Evolutionary conservation across 1,140 invertebrate species (phyloP).

Genomic region (Drosophila kepulauana): DNA sequence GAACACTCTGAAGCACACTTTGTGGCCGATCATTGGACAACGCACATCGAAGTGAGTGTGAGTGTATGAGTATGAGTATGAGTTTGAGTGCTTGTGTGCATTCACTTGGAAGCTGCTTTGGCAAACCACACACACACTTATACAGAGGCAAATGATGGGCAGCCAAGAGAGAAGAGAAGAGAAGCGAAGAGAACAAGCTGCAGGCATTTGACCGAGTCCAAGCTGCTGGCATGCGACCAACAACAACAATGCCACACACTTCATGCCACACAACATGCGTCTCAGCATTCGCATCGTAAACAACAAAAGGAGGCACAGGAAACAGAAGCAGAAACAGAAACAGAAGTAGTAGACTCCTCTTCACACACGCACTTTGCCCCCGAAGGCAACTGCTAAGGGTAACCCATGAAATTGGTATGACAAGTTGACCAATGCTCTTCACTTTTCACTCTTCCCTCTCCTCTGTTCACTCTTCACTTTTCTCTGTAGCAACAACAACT

Average conservation of each 20-base stretch:
- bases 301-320: conserved; percentile 25
- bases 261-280: no score
- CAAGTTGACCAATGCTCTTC: conserved; percentile 65
- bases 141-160: neutral
- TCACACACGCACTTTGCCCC: conserved; percentile 4
- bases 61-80: conserved; percentile 8
- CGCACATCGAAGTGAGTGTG: no score
- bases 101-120: conserved; percentile 69
- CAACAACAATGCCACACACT: no score
- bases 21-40: conserved; percentile 61
- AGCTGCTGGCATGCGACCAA: no score
- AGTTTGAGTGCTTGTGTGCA: conserved; percentile 39
- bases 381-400: neutral
- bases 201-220: conserved; percentile 13
- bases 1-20: conserved; percentile 62
- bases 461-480: no score
- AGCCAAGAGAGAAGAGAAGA: conserved; percentile 5
- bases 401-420: conserved; percentile 72
- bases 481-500: conserved; percentile 1
- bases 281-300: conserved; percentile 18
- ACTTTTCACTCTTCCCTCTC: neutral
- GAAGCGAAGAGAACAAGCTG: conserved; percentile 22
- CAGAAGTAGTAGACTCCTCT: neutral
- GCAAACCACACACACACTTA: conserved; percentile 37
- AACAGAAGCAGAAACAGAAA: conserved; percentile 17